Evolutionary conservation across 1,140 invertebrate species (phyloP).

Genomic region (Cotesia glomerata): DNA sequence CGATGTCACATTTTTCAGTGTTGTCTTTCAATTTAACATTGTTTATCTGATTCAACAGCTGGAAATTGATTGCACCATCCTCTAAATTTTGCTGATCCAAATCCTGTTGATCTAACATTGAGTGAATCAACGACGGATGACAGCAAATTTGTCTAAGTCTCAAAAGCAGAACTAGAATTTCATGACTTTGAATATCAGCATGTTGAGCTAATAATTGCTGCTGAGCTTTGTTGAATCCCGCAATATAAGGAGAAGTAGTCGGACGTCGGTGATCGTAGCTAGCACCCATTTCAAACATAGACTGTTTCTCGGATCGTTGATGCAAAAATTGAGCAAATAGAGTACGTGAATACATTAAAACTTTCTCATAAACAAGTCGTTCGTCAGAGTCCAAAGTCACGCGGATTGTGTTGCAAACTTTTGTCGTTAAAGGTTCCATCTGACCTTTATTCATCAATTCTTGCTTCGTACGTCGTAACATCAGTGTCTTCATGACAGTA

Average conservation of each 20-base stretch:
- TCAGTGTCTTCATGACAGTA: slow-evolving; percentile 78
- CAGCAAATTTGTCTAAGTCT: slow-evolving; percentile 87
- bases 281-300: slow-evolving; percentile 43
- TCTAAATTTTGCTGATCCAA: slow-evolving; percentile 45
- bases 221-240: slow-evolving; percentile 55
- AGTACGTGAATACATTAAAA: slow-evolving; percentile 73
- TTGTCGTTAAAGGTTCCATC: slow-evolving; percentile 71
- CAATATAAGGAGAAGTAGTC: slow-evolving; percentile 33
- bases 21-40: slow-evolving; percentile 36
- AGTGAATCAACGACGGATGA: slow-evolving; percentile 80
- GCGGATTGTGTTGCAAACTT: slow-evolving; percentile 65
- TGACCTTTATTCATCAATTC: slow-evolving; percentile 71
- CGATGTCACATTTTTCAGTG: slow-evolving; percentile 41
- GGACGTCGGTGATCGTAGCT: slow-evolving; percentile 42
- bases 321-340: slow-evolving; percentile 77
- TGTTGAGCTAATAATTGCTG: slow-evolving; percentile 48
- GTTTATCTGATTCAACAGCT: slow-evolving; percentile 69
- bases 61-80: slow-evolving; percentile 57
- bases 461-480: slow-evolving; percentile 84
- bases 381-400: slow-evolving; percentile 74
- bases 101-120: slow-evolving; percentile 69
- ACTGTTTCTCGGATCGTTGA: slow-evolving; percentile 73
- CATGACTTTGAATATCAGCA: slow-evolving; percentile 70
- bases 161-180: slow-evolving; percentile 81
- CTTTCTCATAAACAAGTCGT: slow-evolving; percentile 78